Evolutionary conservation across 2,888 invertebrate species (phyloP).

Genomic region (Buathra laborator): DNA sequence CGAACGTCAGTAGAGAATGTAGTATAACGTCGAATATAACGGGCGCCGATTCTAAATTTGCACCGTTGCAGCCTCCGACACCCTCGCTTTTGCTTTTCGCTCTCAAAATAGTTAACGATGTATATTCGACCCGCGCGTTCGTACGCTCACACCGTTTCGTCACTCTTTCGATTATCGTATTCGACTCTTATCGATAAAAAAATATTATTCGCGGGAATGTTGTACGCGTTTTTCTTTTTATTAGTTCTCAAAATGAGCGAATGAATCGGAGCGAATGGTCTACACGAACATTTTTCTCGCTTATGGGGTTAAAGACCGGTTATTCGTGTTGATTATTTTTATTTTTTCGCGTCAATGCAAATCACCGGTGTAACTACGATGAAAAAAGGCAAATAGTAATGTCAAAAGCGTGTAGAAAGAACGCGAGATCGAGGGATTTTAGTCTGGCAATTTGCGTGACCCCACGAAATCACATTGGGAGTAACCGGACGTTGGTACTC

Average conservation of each 20-base stretch:
- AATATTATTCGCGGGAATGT: conserved; percentile 42
- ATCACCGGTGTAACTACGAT: background rate
- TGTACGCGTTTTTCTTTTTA: conserved; percentile 25
- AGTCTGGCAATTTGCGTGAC: conserved; percentile 66
- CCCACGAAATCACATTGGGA: conserved; percentile 63
- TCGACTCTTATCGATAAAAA: background rate
- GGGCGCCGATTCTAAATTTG: conserved; percentile 51
- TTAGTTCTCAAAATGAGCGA: background rate
- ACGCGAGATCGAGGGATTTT: conserved; percentile 18
- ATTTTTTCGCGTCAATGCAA: background rate
- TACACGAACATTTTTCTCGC: background rate
- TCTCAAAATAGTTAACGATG: conserved; percentile 56
- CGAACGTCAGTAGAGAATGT: conserved; percentile 42
- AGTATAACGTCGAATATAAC: conserved; percentile 40
- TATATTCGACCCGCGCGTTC: conserved; percentile 20
- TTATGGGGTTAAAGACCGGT: background rate
- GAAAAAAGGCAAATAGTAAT: conserved; percentile 14
- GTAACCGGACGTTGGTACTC: conserved; percentile 74
- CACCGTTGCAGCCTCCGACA: conserved; percentile 46
- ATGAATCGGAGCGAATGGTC: background rate
- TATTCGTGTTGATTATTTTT: background rate
- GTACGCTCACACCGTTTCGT: conserved; percentile 12
- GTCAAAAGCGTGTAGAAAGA: background rate
- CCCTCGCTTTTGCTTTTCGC: conserved; percentile 48
- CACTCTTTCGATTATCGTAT: conserved; percentile 33